Evolutionary conservation across 2,888 invertebrate genomes (phyloP).

Genomic region (Noctuana brunneofusca): DNA sequence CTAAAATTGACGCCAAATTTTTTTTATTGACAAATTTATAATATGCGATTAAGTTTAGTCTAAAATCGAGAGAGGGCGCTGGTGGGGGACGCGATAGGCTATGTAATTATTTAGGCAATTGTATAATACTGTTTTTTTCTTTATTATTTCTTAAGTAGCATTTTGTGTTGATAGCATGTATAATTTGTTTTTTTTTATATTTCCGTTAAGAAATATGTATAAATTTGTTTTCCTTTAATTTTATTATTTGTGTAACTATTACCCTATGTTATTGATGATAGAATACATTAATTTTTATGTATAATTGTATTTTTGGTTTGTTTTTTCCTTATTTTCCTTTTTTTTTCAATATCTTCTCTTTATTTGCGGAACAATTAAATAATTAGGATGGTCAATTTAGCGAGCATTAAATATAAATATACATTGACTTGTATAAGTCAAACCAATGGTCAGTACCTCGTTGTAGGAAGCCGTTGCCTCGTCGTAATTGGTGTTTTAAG

Average conservation of each 20-base stretch:
- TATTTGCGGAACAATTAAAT: constrained; percentile 29
- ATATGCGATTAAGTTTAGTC: constrained; percentile 52
- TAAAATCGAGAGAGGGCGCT: constrained; percentile 55
- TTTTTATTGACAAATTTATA: constrained; percentile 54
- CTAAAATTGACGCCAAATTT: constrained; percentile 77
- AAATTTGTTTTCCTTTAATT: constrained; percentile 82
- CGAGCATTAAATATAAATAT: constrained; percentile 36
- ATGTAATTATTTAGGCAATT: constrained; percentile 75
- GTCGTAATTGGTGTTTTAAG: constrained; percentile 16
- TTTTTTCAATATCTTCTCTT: constrained; percentile 33
- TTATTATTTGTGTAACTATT: constrained; percentile 81
- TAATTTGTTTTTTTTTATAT: constrained; percentile 78
- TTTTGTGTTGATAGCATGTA: constrained; percentile 80
- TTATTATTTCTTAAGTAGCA: constrained; percentile 64
- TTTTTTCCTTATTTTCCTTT: constrained; percentile 57
- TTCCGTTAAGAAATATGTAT: constrained; percentile 81
- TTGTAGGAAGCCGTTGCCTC: constrained; percentile 18
- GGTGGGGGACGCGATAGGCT: constrained; percentile 54
- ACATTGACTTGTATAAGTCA: constrained; percentile 7
- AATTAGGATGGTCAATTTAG: constrained; percentile 40
- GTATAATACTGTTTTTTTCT: constrained; percentile 76
- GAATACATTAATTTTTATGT: constrained; percentile 83
- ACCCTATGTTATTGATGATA: constrained; percentile 82
- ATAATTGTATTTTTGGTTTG: constrained; percentile 73
- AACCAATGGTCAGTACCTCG: constrained; percentile 36